phyloP scores from a whole-genome alignment of 2,113 vertebrate genomes.

The Pituophis catenifer region DNA sequence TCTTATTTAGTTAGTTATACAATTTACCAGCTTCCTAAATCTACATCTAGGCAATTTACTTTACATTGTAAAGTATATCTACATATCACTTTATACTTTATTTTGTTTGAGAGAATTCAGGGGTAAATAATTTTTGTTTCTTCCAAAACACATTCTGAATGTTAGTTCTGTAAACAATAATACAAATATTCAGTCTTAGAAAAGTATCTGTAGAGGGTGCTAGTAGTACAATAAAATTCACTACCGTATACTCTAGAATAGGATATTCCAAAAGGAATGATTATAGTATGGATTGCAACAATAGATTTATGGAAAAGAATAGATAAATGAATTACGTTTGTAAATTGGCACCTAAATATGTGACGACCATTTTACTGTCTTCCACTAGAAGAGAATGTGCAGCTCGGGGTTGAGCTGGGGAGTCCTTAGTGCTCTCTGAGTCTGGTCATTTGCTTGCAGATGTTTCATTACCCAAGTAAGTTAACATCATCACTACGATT shows the following conservation, averaged over 20 bases:
- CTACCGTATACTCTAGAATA: neutral
- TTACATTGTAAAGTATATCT: too few relatives aligned
- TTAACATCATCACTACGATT: too few relatives aligned
- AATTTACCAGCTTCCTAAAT: neutral
- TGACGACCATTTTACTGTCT: neutral
- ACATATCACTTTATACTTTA: neutral
- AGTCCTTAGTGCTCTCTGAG: neutral
- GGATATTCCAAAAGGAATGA: neutral
- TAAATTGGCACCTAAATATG: neutral
- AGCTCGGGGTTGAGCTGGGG: neutral
- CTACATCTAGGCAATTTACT: neutral
- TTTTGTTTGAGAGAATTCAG: neutral
- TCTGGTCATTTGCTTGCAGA: neutral
- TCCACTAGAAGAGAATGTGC: neutral
- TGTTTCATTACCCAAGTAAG: too few relatives aligned
- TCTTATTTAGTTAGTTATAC: neutral
- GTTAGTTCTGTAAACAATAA: neutral
- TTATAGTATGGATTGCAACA: neutral
- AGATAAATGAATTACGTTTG: neutral
- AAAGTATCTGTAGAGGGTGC: constrained; percentile 44
- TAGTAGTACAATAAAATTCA: constrained; percentile 32
- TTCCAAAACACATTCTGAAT: neutral
- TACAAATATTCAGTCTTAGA: neutral
- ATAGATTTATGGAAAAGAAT: neutral
- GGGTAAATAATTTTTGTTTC: neutral